These are phyloP conservation scores for Chymomyza caudatula DNA, from an alignment of 2,888 invertebrate genomes.

Conservation along the genomic window DNA sequence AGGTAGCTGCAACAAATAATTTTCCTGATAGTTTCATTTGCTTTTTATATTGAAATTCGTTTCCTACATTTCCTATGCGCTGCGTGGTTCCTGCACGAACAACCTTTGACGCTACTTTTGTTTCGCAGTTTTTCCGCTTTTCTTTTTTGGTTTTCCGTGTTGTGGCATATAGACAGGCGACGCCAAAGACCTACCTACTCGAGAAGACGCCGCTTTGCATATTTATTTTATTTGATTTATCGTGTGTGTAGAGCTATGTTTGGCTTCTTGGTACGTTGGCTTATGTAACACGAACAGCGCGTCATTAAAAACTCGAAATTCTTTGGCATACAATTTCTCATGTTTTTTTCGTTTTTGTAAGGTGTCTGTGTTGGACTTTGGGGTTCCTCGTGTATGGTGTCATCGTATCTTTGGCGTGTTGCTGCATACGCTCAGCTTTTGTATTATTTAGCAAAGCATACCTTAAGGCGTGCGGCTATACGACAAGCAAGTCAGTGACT, in stretches of 20 bases:
- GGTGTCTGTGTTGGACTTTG: not conserved
- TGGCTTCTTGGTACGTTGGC: not conserved
- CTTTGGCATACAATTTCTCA: conserved; percentile 2
- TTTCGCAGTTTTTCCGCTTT: conserved; percentile 52
- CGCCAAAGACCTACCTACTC: conserved; percentile 52
- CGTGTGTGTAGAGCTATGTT: not conserved
- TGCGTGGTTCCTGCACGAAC: not conserved
- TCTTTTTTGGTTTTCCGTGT: conserved; percentile 56
- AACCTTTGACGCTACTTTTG: not conserved
- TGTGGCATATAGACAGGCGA: conserved; percentile 22
- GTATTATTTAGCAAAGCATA: conserved; percentile 47
- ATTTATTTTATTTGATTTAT: conserved; percentile 70
- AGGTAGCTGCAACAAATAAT: conserved; percentile 14
- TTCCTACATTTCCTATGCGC: conserved; percentile 8
- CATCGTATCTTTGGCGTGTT: conserved; percentile 20
- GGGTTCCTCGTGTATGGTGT: conserved; percentile 21
- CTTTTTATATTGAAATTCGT: conserved; percentile 57
- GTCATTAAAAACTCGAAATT: conserved; percentile 65
- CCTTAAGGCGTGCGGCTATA: conserved; percentile 35
- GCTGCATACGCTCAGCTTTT: conserved; percentile 17
- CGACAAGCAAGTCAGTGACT: conserved; percentile 22
- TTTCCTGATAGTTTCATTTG: conserved; percentile 60
- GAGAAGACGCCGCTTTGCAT: conserved; percentile 65
- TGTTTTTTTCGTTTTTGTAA: not conserved
- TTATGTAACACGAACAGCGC: conserved; percentile 22